These are phyloP conservation scores for Ephydatia muelleri DNA, from an alignment of 37 sponge, comb jelly and placozoan genomes.

Conservation along the genomic window DNA sequence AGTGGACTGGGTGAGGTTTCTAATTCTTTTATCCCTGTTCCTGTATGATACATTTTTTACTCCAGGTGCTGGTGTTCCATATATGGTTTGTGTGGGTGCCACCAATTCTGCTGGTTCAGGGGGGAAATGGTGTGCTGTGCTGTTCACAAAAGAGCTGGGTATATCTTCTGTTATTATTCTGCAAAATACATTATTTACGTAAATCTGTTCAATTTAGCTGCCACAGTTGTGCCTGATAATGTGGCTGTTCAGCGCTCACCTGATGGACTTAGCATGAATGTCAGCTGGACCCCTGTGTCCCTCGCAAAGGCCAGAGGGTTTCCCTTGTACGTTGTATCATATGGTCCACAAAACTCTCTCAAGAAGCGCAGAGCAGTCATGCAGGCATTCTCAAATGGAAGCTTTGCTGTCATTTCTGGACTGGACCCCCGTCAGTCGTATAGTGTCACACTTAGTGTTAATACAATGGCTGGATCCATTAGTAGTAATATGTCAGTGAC, in stretches of 20 bases:
- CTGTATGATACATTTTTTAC: neutral
- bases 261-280: constrained; percentile 17
- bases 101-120: neutral
- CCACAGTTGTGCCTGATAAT: constrained; percentile 10
- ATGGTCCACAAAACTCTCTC: neutral
- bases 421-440: constrained; percentile 23
- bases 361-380: neutral
- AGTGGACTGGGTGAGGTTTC: neutral
- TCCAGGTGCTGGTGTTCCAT: neutral
- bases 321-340: constrained; percentile 11
- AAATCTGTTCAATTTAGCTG: neutral
- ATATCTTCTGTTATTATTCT: neutral
- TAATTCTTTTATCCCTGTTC: neutral
- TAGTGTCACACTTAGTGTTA: constrained; percentile 1
- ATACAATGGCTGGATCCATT: neutral
- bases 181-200: neutral
- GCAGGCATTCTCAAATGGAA: neutral
- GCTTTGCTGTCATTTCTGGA: neutral
- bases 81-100: neutral
- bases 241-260: neutral
- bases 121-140: neutral
- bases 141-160: neutral
- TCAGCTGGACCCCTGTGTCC: constrained; percentile 22
- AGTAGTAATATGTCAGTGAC: neutral
- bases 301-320: constrained; percentile 39